Conservation (phyloP, 2,888 invertebrate genomes). For the Eupithecia subfuscata region DNA sequence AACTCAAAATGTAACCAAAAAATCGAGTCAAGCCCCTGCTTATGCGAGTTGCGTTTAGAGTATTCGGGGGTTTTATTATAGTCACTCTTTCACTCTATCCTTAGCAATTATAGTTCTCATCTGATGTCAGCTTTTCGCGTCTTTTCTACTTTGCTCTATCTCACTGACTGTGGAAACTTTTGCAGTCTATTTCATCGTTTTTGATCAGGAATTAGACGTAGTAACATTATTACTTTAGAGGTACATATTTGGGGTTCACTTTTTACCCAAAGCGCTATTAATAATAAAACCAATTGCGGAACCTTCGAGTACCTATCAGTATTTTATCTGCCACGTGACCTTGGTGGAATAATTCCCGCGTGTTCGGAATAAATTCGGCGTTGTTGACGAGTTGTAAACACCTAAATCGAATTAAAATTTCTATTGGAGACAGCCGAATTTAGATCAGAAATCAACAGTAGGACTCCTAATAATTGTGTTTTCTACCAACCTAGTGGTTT, state of each 20-base stretch:
- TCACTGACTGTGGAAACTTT: background rate
- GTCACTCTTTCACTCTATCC: too few relatives aligned
- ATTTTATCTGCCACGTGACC: background rate
- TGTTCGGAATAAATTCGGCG: constrained; percentile 1
- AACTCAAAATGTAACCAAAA: too few relatives aligned
- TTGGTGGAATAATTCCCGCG: background rate
- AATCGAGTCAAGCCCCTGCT: too few relatives aligned
- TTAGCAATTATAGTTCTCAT: too few relatives aligned
- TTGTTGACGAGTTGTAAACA: constrained; percentile 5
- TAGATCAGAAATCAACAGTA: background rate
- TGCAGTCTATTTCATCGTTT: background rate
- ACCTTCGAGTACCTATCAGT: background rate
- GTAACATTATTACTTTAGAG: background rate
- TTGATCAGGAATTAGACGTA: background rate
- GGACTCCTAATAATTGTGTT: background rate
- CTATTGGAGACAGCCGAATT: background rate
- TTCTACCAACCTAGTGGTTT: too few relatives aligned
- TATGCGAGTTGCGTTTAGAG: too few relatives aligned
- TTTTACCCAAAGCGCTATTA: background rate
- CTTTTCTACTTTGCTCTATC: too few relatives aligned
- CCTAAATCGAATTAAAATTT: background rate
- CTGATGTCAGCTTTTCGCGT: too few relatives aligned
- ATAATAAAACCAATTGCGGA: background rate
- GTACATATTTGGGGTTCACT: background rate
- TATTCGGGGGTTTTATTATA: too few relatives aligned